phyloP scores from a whole-genome alignment of 2,888 invertebrate species.

The Leptopilina myrica region DNA sequence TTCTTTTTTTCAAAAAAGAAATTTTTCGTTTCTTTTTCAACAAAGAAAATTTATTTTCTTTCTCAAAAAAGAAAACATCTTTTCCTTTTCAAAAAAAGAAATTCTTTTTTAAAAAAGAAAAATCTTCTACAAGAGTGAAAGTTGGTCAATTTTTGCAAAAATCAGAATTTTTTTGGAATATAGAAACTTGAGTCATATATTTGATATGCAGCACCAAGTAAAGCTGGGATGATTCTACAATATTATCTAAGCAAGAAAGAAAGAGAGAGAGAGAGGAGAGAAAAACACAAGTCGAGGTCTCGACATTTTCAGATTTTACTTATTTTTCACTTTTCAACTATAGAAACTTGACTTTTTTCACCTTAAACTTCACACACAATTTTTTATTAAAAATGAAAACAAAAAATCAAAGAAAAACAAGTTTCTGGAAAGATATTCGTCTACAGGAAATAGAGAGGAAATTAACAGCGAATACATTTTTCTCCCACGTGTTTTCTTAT shows the following conservation, averaged over 20 bases:
- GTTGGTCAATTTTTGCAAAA: conserved; percentile 30
- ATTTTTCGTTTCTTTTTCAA: too few relatives aligned
- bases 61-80: too few relatives aligned
- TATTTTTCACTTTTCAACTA: conserved; percentile 16
- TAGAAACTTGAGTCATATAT: conserved; percentile 1
- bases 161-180: conserved; percentile 17
- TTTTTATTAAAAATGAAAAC: not conserved
- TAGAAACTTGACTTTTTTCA: not conserved
- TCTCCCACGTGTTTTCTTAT: not conserved
- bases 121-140: not conserved
- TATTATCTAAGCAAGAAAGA: conserved; percentile 9
- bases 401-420: not conserved
- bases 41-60: too few relatives aligned
- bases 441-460: not conserved
- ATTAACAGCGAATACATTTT: not conserved
- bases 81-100: too few relatives aligned
- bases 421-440: not conserved
- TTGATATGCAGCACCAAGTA: conserved; percentile 18
- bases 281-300: too few relatives aligned
- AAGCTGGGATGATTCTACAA: conserved; percentile 1
- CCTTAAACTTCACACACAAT: not conserved
- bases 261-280: conserved; percentile 10
- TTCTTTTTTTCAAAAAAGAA: too few relatives aligned
- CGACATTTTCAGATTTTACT: conserved; percentile 34
- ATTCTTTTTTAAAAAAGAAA: too few relatives aligned